Evolutionary conservation across 1,140 invertebrate species (phyloP), one percentile per base, ranked within the genome.

Genomic region (Euschistus heros): DNA sequence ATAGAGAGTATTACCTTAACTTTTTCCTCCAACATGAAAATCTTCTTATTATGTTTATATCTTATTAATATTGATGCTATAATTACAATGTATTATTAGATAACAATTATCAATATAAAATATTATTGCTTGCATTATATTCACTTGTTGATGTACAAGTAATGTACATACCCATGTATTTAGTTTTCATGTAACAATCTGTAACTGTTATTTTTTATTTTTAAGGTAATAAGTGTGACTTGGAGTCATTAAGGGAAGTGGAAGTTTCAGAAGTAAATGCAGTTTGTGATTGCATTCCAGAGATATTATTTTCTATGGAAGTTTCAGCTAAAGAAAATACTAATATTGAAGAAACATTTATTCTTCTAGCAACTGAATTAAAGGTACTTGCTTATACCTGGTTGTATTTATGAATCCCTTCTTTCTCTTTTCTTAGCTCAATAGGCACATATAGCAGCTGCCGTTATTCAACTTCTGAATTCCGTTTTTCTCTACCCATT

Each of bases 281-380:
- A 46, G 84, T 93, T 75, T 86, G 89, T 72, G 84, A 91, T 71
- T 88, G 89, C 76, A 82, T 90, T 71, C 87, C 88, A 47, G 88
- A 91, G 78, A 86, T 92, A 46, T 80, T 91, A 72, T 85, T 86
- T 74, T 84, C 90, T 15, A 80, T 95, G 76, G 92, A 96, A 79
- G 92, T 92, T 10, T 94, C 91, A 68, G 93, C 92, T 60, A 95
- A 95, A 78, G 89, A 91, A 72, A 92, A 94, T 71, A 92, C 88
- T 50, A 95, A 95, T 77, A 87, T 96, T 67, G 92, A 95, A 75
- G 88, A 92, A 70, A 88, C 91, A 68, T 96, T 96, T 77, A 82
- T 89, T 64, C 90, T 83, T 69, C 79, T 95, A 74, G 92, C 92
- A 66, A 88, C 87, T 30, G 90, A 94, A 79, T 77, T 92, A 52